Conservation (phyloP, 2,888 invertebrate genomes). For the Heliconius charithonia region DNA sequence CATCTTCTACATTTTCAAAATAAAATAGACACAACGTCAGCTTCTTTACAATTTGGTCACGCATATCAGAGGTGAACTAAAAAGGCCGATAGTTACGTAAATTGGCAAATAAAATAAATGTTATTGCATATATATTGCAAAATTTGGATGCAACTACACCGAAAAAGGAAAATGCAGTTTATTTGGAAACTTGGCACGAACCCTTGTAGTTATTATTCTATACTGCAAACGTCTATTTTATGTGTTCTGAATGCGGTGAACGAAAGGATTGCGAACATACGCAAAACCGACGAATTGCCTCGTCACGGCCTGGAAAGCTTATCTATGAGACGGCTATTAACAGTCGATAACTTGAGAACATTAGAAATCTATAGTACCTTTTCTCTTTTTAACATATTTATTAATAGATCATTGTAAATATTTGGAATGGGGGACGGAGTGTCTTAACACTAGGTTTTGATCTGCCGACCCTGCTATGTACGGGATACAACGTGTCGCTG, state of each 20-base stretch:
- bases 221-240: constrained; percentile 42
- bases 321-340: constrained; percentile 30
- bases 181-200: constrained; percentile 49
- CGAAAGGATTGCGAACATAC: constrained; percentile 47
- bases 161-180: constrained; percentile 47
- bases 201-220: constrained; percentile 52
- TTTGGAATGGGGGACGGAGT: neutral
- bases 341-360: constrained; percentile 33
- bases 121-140: constrained; percentile 33
- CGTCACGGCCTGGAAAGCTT: constrained; percentile 44
- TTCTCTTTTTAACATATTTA: constrained; percentile 9
- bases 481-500: too few relatives aligned
- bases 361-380: constrained; percentile 33
- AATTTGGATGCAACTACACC: constrained; percentile 31
- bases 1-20: neutral
- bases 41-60: neutral
- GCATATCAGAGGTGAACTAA: neutral
- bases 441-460: too few relatives aligned
- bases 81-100: constrained; percentile 17
- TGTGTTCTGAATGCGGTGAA: constrained; percentile 41
- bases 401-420: neutral
- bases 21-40: neutral
- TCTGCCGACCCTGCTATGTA: too few relatives aligned
- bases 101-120: constrained; percentile 23
- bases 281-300: constrained; percentile 45